These are phyloP conservation scores for Cydia amplana DNA, from an alignment of 1,140 invertebrate genomes.

Conservation along the genomic window DNA sequence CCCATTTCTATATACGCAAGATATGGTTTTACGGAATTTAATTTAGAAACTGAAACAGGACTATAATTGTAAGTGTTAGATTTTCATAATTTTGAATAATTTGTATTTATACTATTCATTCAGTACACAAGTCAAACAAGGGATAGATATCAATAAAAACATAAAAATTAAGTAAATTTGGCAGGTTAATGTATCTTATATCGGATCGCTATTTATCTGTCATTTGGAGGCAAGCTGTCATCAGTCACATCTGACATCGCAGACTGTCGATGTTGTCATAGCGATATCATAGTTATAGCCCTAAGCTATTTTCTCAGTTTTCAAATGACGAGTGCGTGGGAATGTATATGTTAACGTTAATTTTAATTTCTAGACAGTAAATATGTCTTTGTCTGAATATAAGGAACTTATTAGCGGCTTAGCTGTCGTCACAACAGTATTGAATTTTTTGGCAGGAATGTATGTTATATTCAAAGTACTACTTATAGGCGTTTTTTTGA, in stretches of 20 bases:
- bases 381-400: conserved; percentile 48
- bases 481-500: conserved; percentile 35
- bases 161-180: neutral
- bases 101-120: too few relatives aligned
- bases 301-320: neutral
- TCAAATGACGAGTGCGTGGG: neutral
- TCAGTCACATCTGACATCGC: neutral
- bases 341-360: neutral
- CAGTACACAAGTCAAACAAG: too few relatives aligned
- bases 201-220: neutral
- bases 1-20: neutral
- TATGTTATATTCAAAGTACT: conserved; percentile 46
- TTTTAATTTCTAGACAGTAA: conserved; percentile 4
- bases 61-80: too few relatives aligned
- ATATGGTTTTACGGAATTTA: neutral
- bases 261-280: neutral
- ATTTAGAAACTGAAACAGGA: too few relatives aligned
- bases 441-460: conserved; percentile 67
- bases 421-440: conserved; percentile 62
- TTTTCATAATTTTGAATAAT: too few relatives aligned
- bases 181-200: neutral
- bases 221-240: neutral
- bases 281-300: too few relatives aligned
- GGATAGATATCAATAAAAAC: too few relatives aligned
- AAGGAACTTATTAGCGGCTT: conserved; percentile 55